Conservation (phyloP, 2,888 invertebrate genomes). For the Zaprionus obscuricornis region DNA sequence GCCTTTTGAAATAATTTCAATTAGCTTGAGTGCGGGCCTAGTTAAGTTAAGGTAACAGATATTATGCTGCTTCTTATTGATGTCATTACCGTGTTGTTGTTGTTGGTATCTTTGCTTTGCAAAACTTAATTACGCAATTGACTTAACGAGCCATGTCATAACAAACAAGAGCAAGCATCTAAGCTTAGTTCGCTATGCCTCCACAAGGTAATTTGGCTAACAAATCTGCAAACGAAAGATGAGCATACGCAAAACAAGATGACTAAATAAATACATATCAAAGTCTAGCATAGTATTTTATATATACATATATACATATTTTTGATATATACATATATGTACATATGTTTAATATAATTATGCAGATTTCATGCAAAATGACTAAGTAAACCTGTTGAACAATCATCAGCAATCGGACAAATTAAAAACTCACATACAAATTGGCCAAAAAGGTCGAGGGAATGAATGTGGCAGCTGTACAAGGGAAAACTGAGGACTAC, state of each 20-base stretch:
- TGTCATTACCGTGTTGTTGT: too few species aligned
- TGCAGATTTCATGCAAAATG: conserved; percentile 20
- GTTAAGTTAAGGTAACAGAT: too few species aligned
- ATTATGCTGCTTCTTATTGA: too few species aligned
- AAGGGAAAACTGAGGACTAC: too few species aligned
- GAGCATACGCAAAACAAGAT: too few species aligned
- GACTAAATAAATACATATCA: too few species aligned
- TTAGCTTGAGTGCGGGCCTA: conserved; percentile 37
- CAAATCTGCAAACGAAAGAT: not conserved
- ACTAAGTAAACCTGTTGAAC: not conserved
- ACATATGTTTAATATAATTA: conserved; percentile 30
- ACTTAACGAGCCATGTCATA: conserved; percentile 48
- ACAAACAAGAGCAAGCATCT: conserved; percentile 16
- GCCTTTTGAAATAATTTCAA: conserved; percentile 43
- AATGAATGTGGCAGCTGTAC: too few species aligned
- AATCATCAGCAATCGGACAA: conserved; percentile 1
- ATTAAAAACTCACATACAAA: conserved; percentile 27
- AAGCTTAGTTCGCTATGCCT: too few species aligned
- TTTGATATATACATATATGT: too few species aligned
- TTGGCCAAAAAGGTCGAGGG: conserved; percentile 16
- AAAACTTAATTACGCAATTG: conserved; percentile 73
- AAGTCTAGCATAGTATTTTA: too few species aligned
- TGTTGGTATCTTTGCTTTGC: conserved; percentile 14
- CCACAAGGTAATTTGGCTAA: conserved; percentile 31
- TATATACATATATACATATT: too few species aligned